These are phyloP conservation scores for Etheostoma perlongum DNA, from an alignment of 2,797 vertebrate genomes.

Conservation along the genomic window DNA sequence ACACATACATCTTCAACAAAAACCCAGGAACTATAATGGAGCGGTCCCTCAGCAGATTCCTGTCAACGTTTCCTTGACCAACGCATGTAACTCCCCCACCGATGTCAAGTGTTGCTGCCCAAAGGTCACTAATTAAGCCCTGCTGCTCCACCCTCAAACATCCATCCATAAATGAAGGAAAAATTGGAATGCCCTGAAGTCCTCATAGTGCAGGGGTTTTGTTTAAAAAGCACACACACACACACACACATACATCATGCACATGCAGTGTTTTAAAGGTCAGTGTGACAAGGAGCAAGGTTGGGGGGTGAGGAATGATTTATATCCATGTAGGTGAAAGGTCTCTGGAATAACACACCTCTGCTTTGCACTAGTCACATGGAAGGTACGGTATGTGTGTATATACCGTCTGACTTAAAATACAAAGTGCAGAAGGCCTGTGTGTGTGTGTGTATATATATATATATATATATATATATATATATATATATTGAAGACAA, in stretches of 20 bases:
- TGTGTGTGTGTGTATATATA: no score
- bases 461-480: no score
- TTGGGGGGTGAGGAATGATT: slow-evolving; percentile 4
- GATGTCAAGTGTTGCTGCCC: no score
- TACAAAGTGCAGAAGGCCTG: not conserved
- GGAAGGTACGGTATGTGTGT: not conserved
- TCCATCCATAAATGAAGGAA: not conserved
- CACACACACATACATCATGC: not conserved
- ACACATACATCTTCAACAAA: not conserved
- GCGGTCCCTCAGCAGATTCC: not conserved
- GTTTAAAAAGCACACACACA: slow-evolving; percentile 14
- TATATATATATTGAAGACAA: no score
- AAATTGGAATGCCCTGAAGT: not conserved
- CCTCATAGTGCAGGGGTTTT: not conserved
- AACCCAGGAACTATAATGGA: not conserved
- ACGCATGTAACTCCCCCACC: no score
- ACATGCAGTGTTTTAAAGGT: slow-evolving; percentile 36
- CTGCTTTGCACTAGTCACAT: not conserved
- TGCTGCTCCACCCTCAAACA: not conserved
- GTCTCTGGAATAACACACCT: slow-evolving; percentile 34
- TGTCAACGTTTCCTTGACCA: no score
- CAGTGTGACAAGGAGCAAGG: slow-evolving; percentile 45
- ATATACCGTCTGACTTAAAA: not conserved
- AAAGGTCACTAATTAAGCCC: no score
- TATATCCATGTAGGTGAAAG: slow-evolving; percentile 64